A percentile compares a stretch with the other conserved stretches of the same genome.
Conservation (phyloP, 1,140 invertebrate species). For the Pseudomyrmex gracilis region DNA sequence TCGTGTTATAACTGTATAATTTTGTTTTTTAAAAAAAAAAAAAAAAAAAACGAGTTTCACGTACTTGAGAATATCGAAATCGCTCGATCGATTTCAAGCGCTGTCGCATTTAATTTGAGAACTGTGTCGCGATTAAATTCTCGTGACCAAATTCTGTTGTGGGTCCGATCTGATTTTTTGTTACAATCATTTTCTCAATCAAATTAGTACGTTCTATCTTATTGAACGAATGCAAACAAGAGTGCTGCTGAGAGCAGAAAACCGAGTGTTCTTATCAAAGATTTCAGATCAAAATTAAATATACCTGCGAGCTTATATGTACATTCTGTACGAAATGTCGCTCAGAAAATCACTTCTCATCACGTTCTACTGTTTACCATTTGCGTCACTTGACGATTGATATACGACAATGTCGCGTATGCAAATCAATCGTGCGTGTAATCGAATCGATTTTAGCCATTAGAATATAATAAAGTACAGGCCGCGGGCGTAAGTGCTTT, state of each 20-base stretch:
- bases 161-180: neutral
- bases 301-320: neutral
- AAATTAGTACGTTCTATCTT: neutral
- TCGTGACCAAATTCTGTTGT: neutral
- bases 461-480: neutral
- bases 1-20: neutral
- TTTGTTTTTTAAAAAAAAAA: neutral
- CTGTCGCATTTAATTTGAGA: neutral
- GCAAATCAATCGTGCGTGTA: conserved; percentile 35
- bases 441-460: conserved; percentile 36
- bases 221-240: neutral
- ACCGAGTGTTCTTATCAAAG: conserved; percentile 24
- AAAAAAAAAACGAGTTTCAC: neutral
- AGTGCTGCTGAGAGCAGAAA: neutral
- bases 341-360: conserved; percentile 19
- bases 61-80: neutral
- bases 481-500: too few relatives aligned
- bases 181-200: neutral
- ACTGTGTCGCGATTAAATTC: neutral
- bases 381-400: conserved; percentile 31
- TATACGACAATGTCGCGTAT: conserved; percentile 7
- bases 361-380: conserved; percentile 51
- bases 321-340: neutral
- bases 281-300: conserved; percentile 37
- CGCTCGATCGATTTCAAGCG: neutral